Conservation (phyloP, 2,888 invertebrate species). For the Apamea crenata region DNA sequence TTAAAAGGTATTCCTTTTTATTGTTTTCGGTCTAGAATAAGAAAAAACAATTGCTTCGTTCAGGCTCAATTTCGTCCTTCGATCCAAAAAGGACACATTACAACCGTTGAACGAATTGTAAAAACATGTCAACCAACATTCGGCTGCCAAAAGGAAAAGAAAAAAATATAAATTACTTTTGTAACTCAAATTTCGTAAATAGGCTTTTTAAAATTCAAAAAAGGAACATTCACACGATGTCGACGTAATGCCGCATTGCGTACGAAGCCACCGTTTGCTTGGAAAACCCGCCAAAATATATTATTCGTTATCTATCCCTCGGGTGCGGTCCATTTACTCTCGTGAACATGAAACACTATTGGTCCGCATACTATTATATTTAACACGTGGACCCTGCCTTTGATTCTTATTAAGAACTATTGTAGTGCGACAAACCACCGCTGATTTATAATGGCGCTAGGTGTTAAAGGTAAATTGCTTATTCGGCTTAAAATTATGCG, state of each 20-base stretch:
- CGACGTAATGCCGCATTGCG: conserved; percentile 68
- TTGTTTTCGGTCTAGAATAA: conserved; percentile 39
- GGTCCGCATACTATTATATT: conserved; percentile 76
- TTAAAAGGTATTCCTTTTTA: conserved; percentile 45
- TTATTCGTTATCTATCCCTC: conserved; percentile 85
- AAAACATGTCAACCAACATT: conserved; percentile 31
- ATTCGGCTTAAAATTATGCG: conserved; percentile 10
- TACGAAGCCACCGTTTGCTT: conserved; percentile 71
- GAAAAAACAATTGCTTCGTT: conserved; percentile 19
- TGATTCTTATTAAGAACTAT: conserved; percentile 54
- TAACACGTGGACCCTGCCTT: conserved; percentile 58
- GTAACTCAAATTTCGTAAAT: conserved; percentile 59
- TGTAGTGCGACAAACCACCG: conserved; percentile 37
- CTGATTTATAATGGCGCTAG: conserved; percentile 48
- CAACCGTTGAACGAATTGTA: conserved; percentile 22
- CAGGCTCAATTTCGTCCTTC: conserved; percentile 21
- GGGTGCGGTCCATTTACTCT: conserved; percentile 77
- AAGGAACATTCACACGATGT: conserved; percentile 64
- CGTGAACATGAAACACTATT: conserved; percentile 75
- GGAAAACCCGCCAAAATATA: conserved; percentile 85
- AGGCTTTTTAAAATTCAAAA: conserved; percentile 69
- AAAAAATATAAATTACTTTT: conserved; percentile 46
- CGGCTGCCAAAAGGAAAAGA: conserved; percentile 21
- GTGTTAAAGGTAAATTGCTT: conserved; percentile 26
- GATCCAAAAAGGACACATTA: conserved; percentile 13